Evolutionary conservation across 2,888 invertebrate species (phyloP).

Genomic region (Sarcophaga carnaria): DNA sequence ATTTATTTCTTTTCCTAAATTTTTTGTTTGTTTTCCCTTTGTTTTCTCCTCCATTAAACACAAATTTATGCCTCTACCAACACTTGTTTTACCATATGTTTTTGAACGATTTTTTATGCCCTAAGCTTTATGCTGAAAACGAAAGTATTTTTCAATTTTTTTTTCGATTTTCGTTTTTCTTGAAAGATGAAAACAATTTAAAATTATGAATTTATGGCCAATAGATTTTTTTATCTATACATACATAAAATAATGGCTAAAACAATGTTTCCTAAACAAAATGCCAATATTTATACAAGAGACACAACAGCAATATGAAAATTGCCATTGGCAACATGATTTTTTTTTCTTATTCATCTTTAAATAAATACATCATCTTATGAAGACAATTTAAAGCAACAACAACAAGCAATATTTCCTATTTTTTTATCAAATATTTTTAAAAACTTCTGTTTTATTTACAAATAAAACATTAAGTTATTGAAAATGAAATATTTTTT

Average conservation of each 20-base stretch:
- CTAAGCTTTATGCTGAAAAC: constrained; percentile 23
- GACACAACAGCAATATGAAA: not conserved
- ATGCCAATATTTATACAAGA: constrained; percentile 11
- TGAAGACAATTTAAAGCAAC: not conserved
- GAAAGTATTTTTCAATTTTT: not conserved
- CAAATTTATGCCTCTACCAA: not conserved
- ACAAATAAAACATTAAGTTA: too few relatives aligned
- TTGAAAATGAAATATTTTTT: too few relatives aligned
- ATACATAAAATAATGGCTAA: constrained; percentile 20
- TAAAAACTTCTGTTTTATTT: too few relatives aligned
- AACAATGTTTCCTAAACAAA: constrained; percentile 22
- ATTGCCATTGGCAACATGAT: constrained; percentile 18
- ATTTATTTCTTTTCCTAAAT: not conserved
- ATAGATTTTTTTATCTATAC: not conserved
- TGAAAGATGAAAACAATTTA: not conserved
- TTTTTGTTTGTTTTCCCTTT: not conserved
- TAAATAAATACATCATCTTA: not conserved
- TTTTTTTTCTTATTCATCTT: not conserved
- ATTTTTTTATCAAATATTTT: too few relatives aligned
- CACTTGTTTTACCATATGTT: constrained; percentile 20
- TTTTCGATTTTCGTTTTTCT: not conserved
- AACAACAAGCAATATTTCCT: not conserved
- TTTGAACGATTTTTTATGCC: not conserved
- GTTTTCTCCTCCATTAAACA: not conserved
- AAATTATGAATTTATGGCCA: constrained; percentile 22